Conservation (phyloP, 2,888 invertebrate genomes). For the Notodonta dromedarius region DNA sequence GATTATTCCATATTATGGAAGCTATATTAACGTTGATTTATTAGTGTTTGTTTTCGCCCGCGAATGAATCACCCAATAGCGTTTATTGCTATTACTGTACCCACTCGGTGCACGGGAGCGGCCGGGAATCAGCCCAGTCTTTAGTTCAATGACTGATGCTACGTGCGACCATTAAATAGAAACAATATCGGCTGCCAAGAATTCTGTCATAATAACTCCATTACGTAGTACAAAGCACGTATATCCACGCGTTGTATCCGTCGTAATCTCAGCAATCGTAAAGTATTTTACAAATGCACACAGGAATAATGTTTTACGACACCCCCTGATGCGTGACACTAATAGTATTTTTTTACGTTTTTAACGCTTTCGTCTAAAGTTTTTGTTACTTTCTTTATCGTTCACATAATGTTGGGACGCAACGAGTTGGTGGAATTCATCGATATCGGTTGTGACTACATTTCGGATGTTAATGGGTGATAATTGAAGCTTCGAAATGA, state of each 20-base stretch:
- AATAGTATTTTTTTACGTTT: slow-evolving; percentile 19
- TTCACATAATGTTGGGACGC: not conserved
- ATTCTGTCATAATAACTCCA: slow-evolving; percentile 40
- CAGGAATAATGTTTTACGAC: slow-evolving; percentile 29
- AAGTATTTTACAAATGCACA: slow-evolving; percentile 27
- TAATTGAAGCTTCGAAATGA: no score
- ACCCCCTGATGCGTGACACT: slow-evolving; percentile 31
- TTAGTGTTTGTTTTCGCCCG: slow-evolving; percentile 30
- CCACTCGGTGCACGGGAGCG: slow-evolving; percentile 31
- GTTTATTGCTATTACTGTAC: slow-evolving; percentile 30
- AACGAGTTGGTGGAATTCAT: not conserved
- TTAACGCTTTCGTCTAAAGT: not conserved
- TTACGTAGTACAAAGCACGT: slow-evolving; percentile 20
- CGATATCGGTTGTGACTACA: not conserved
- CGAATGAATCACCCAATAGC: slow-evolving; percentile 31
- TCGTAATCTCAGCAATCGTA: slow-evolving; percentile 31
- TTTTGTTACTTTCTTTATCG: not conserved
- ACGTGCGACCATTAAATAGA: slow-evolving; percentile 41
- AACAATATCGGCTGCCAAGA: slow-evolving; percentile 42
- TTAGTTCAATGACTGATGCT: slow-evolving; percentile 45
- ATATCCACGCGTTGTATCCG: slow-evolving; percentile 24
- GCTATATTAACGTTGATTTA: slow-evolving; percentile 9
- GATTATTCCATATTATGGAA: not conserved
- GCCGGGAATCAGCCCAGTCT: slow-evolving; percentile 25
- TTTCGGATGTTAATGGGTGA: no score